Evolutionary conservation across 1,140 invertebrate genomes (phyloP).

Genomic region (Caenorhabditis remanei): DNA sequence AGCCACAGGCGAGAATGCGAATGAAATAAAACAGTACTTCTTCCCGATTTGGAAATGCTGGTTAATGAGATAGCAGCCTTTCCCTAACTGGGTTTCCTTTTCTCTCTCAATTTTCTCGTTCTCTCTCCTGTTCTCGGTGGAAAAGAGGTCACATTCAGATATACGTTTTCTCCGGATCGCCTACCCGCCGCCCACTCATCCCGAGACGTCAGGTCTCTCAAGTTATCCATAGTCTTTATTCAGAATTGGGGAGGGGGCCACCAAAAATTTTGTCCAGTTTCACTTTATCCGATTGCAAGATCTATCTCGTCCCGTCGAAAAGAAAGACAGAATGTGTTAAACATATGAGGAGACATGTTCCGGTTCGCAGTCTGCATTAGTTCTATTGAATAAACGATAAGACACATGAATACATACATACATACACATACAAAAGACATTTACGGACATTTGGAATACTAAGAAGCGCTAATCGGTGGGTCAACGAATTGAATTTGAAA

Average conservation of each 20-base stretch:
- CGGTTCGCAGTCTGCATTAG: slow-evolving; percentile 41
- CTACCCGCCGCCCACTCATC: slow-evolving; percentile 21
- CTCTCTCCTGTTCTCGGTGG: slow-evolving; percentile 1
- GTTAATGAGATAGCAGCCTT: slow-evolving; percentile 35
- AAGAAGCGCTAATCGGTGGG: background rate
- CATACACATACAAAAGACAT: background rate
- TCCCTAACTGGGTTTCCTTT: slow-evolving; percentile 33
- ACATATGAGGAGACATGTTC: slow-evolving; percentile 37
- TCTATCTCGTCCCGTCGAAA: background rate
- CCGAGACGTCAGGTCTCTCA: slow-evolving; percentile 23
- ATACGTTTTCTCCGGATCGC: slow-evolving; percentile 55
- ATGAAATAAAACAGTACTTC: slow-evolving; percentile 43
- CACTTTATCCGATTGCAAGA: slow-evolving; percentile 39
- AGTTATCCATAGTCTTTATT: slow-evolving; percentile 44
- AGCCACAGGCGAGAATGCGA: background rate
- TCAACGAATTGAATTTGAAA: background rate
- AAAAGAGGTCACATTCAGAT: slow-evolving; percentile 55
- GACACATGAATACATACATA: slow-evolving; percentile 1
- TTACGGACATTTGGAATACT: slow-evolving; percentile 9
- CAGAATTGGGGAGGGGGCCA: background rate
- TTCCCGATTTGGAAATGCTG: slow-evolving; percentile 17
- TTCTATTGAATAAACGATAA: slow-evolving; percentile 44
- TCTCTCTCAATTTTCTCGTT: background rate
- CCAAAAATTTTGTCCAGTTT: slow-evolving; percentile 30
- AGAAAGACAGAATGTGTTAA: slow-evolving; percentile 27